Percentiles rank a stretch among this genome's conserved stretches.
Evolutionary conservation across 2,797 vertebrate genomes (phyloP).

Genomic region (Pachyuromys duprasi): DNA sequence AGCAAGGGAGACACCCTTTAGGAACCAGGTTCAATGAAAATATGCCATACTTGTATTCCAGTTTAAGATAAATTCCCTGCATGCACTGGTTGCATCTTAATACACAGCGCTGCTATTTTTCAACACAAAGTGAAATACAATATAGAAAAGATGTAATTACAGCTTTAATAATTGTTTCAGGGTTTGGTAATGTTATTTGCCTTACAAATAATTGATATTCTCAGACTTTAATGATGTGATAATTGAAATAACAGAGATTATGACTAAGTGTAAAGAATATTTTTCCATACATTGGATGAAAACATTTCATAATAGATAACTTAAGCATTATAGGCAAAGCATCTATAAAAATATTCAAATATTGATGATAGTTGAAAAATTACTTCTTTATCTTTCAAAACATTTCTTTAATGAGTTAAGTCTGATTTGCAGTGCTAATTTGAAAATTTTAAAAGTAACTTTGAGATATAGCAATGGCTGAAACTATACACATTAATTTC

Average conservation of each 20-base stretch:
- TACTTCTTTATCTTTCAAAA: background rate
- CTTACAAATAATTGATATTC: background rate
- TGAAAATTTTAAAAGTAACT: constrained; percentile 10
- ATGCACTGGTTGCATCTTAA: background rate
- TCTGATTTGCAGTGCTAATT: constrained; percentile 9
- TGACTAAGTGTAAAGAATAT: background rate
- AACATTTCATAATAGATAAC: background rate
- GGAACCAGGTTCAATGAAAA: constrained; percentile 4
- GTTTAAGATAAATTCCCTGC: background rate
- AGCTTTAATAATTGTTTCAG: background rate
- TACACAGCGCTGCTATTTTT: background rate
- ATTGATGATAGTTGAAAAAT: background rate
- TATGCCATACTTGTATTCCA: background rate
- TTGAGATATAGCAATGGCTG: background rate
- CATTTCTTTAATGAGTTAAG: background rate
- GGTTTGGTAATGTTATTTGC: background rate
- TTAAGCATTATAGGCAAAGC: background rate
- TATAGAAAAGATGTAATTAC: background rate
- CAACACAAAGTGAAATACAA: constrained; percentile 14
- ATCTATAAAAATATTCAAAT: background rate
- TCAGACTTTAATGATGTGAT: background rate
- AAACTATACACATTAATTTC: background rate
- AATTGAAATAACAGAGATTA: background rate
- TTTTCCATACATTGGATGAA: background rate
- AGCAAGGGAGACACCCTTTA: background rate